Evolutionary conservation across 35 echinoderm and acorn worm genomes (phyloP).

Genomic region (Acanthaster planci): DNA sequence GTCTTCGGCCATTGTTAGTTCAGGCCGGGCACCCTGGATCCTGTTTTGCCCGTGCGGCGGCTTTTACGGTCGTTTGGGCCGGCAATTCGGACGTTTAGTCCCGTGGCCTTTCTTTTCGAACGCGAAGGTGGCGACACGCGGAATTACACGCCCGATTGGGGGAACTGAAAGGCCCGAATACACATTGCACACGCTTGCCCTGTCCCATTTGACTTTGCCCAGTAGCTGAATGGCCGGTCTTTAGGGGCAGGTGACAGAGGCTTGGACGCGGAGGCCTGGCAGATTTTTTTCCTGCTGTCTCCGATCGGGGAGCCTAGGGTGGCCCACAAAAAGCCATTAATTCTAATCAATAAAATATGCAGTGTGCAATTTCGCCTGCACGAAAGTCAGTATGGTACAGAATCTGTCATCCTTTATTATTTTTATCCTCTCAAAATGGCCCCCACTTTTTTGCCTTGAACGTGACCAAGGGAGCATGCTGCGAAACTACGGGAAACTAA

Average conservation of each 20-base stretch:
- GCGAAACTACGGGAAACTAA: constrained; percentile 14
- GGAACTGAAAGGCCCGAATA: not conserved
- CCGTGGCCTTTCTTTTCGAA: not conserved
- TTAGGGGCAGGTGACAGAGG: not conserved
- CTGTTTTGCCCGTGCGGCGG: not conserved
- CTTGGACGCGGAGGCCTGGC: no score
- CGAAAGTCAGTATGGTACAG: no score
- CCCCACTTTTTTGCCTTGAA: no score
- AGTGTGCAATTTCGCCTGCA: no score
- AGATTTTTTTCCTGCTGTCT: no score
- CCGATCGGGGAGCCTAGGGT: no score
- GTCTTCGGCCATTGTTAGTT: not conserved
- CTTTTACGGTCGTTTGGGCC: not conserved
- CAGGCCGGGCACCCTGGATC: not conserved
- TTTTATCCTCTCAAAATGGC: no score
- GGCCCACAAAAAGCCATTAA: no score
- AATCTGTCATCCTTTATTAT: no score
- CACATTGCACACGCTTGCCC: not conserved
- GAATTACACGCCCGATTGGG: constrained; percentile 18
- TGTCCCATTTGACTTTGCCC: not conserved
- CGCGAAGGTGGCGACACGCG: not conserved
- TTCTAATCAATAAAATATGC: no score
- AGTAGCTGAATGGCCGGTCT: not conserved
- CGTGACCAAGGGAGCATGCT: not conserved
- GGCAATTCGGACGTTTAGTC: not conserved